A percentile compares a stretch with the other conserved stretches of the same genome.
phyloP scores from a whole-genome alignment of 2,888 invertebrate species.

The Netelia virgata region DNA sequence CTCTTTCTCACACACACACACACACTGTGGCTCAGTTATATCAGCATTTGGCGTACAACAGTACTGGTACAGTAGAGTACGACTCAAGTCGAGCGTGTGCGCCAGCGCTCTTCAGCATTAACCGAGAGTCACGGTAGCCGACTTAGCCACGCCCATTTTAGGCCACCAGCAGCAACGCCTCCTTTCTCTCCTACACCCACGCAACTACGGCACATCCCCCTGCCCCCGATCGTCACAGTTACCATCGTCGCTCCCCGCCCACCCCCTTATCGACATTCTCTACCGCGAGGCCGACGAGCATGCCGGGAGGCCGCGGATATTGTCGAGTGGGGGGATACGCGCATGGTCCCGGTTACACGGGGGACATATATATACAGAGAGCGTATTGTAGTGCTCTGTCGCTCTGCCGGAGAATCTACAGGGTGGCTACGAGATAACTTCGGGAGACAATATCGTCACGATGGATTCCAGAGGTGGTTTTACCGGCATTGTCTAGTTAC shows the following conservation, averaged over 20 bases:
- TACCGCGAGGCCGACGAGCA: slow-evolving; percentile 57
- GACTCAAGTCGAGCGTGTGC: slow-evolving; percentile 63
- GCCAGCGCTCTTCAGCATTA: slow-evolving; percentile 64
- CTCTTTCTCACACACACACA: too few species aligned
- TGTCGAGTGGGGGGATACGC: not conserved
- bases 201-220: slow-evolving; percentile 66
- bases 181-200: slow-evolving; percentile 80
- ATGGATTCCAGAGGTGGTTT: not conserved
- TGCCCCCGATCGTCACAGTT: slow-evolving; percentile 20
- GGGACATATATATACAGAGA: slow-evolving; percentile 9
- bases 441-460: not conserved
- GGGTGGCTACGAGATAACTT: not conserved
- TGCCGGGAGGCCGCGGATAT: slow-evolving; percentile 36
- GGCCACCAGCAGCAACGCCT: slow-evolving; percentile 76
- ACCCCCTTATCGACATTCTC: slow-evolving; percentile 67
- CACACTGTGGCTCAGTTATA: slow-evolving; percentile 28
- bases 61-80: slow-evolving; percentile 39
- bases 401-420: not conserved
- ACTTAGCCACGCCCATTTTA: slow-evolving; percentile 79
- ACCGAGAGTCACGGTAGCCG: slow-evolving; percentile 61
- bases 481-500: not conserved
- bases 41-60: slow-evolving; percentile 24
- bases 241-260: slow-evolving; percentile 67
- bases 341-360: slow-evolving; percentile 31
- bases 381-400: slow-evolving; percentile 6